These are phyloP conservation scores for Mythimna albipuncta DNA, from an alignment of 2,888 invertebrate genomes.

Conservation along the genomic window DNA sequence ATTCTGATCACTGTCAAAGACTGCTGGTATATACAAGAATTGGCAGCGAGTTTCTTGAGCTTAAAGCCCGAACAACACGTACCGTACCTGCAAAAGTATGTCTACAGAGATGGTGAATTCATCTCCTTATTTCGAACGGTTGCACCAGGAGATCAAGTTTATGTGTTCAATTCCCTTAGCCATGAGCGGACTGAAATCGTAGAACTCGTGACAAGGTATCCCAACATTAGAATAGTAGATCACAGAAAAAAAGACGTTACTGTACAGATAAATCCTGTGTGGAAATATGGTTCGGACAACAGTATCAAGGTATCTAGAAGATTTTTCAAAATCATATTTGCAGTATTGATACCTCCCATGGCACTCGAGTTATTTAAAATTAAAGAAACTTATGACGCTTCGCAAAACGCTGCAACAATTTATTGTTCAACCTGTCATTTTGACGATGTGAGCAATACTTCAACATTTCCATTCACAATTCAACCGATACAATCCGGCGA, in stretches of 20 bases:
- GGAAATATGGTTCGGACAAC: slow-evolving; percentile 79
- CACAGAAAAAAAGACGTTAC: slow-evolving; percentile 90
- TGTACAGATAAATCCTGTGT: slow-evolving; percentile 83
- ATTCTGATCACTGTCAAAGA: slow-evolving; percentile 78
- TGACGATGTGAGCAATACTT: slow-evolving; percentile 67
- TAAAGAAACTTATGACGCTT: slow-evolving; percentile 76
- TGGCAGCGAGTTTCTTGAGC: slow-evolving; percentile 89
- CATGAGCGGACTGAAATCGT: slow-evolving; percentile 95
- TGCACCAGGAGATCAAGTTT: slow-evolving; percentile 91
- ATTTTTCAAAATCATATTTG: slow-evolving; percentile 93
- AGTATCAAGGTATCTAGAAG: slow-evolving; percentile 77
- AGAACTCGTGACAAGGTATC: slow-evolving; percentile 92
- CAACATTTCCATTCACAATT: slow-evolving; percentile 81
- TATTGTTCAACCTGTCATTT: slow-evolving; percentile 78
- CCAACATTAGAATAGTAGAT: slow-evolving; percentile 94
- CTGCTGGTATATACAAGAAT: slow-evolving; percentile 85
- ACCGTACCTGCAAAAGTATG: slow-evolving; percentile 87
- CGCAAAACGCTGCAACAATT: slow-evolving; percentile 79
- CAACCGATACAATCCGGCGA: slow-evolving; percentile 94
- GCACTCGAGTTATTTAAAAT: slow-evolving; percentile 93
- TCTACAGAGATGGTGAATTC: slow-evolving; percentile 84
- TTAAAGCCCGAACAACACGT: slow-evolving; percentile 94
- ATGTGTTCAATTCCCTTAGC: slow-evolving; percentile 96
- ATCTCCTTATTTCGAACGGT: slow-evolving; percentile 86
- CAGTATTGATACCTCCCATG: slow-evolving; percentile 94